These are phyloP conservation scores for Amniataba percoides DNA, from an alignment of 2,797 vertebrate genomes.

Conservation along the genomic window DNA sequence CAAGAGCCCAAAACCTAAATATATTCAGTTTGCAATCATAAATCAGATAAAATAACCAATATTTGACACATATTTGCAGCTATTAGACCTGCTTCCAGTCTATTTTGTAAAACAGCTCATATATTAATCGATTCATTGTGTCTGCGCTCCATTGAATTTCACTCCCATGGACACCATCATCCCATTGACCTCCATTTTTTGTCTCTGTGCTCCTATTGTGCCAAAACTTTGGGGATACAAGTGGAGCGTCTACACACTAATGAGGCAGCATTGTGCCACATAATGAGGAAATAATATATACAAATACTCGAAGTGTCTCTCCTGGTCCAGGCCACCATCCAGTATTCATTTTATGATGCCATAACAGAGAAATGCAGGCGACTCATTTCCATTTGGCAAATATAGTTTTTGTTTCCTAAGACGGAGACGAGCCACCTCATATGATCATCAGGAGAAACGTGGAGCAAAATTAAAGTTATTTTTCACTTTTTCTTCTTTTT, in stretches of 20 bases:
- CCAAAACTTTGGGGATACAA: neutral
- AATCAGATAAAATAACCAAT: neutral
- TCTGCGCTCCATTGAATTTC: neutral
- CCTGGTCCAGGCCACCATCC: too few relatives aligned
- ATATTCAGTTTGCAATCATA: neutral
- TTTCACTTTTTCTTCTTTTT: too few relatives aligned
- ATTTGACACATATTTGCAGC: too few relatives aligned
- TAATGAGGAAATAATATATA: neutral
- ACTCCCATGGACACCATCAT: neutral
- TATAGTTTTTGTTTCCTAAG: neutral
- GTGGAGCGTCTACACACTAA: slow-evolving; percentile 2
- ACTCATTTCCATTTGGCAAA: neutral
- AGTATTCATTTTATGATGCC: neutral
- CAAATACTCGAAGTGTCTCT: neutral
- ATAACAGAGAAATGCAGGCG: neutral
- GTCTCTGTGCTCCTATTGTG: slow-evolving; percentile 10
- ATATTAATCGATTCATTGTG: neutral
- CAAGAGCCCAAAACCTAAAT: neutral
- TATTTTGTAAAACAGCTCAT: neutral
- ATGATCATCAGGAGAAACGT: neutral
- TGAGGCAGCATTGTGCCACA: neutral
- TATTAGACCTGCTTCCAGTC: neutral
- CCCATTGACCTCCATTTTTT: slow-evolving; percentile 16
- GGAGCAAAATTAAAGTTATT: neutral
- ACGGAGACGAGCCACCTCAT: neutral